Evolutionary conservation across 2,113 vertebrate genomes (phyloP), one percentile per base, ranked within the genome.

Genomic region (Hypomesus transpacificus): DNA sequence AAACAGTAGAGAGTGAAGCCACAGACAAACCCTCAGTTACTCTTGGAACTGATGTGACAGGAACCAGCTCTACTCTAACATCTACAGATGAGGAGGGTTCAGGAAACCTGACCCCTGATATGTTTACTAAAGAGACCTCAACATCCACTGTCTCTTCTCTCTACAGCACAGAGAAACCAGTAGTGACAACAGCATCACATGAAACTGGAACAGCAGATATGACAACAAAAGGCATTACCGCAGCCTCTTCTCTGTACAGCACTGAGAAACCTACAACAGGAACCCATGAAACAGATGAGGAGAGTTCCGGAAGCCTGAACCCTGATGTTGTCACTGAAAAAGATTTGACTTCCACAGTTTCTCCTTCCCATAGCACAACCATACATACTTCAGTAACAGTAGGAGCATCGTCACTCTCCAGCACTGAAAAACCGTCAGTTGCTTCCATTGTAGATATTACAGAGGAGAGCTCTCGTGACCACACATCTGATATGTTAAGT

Each of bases 211-310:
- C 24, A 1, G n/a, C 64, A 57, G 54, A 71, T 24, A 72, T 39
- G 21, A 69, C 70, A 39, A 34, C 67, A 5, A 26, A 7, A 14
- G 14, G 2, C 24, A 26, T 3, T 53, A 59, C 64, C 28, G 39
- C 61, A 64, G 51, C 1, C 8, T 81, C 76, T 50, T 78, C 78
- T 26, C 52, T 73, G 18, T 77, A 75, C 34, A 81, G 65, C 76
- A 84, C 85, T 71, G 75, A 84, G 17, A 79, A 67, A 17, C 22
- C 78, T 70, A 76, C 58, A 59, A 21, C 18, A 34, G 46, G 68
- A 74, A 51, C 68, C 66, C 28, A 28, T 39, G 60, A 70, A 14
- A 82, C 63, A 72, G 81, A 79, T 5, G 64, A 24, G 26, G 66
- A 73, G 21, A 56, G 56, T 34, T 85, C 79, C 56, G 67, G 50